Evolutionary conservation across 2,113 vertebrate species (phyloP), one percentile per base, ranked within the genome.

Genomic region (Oreochromis tanganicae): DNA sequence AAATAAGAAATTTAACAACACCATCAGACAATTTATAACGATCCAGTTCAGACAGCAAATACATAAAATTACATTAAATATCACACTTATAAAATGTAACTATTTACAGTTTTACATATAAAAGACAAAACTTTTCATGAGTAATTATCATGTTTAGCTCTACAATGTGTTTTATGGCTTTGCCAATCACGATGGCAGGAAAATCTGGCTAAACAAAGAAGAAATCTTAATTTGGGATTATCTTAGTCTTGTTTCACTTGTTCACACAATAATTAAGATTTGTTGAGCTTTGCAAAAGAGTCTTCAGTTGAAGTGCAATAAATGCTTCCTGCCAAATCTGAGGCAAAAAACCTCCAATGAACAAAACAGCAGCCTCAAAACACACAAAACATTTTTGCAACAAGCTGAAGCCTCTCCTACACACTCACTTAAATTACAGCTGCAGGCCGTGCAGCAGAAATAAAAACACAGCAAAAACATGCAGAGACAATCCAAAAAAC

Each of bases 371-470:
- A 81, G 24, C 48, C 80, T 81, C 2, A 81, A 68, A 80, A 83
- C 21, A 48, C 41, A 75, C 66, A 71, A 43, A 48, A 75, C 6
- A 82, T 90, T 84, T 92, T 92, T 91, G 87, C 90, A 93, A 92
- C n/a, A 12, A 79, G 63, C 50, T 87, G 81, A 89, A 91, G 86
- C 81, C n/a, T 46, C 61, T n/a, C 54, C 36, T 27, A 59, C 83
- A 43, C 32, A 4, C 85, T 52, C 14, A 27, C 56, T 68, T 83
- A 48, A 89, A 82, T 88, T 73, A 88, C 66, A 81, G 81, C 71
- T 50, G 43, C 16, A 50, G 71, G 86, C 78, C 38, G 34, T 54
- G 32, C 2, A 19, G 73, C n/a, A 87, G 59, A 81, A 63, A 87
- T 46, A 43, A 86, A 91, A 85, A 87, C 80, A 87, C 0, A 12